Conservation (phyloP, 2,888 invertebrate species). For the Mylabris sibirica region DNA sequence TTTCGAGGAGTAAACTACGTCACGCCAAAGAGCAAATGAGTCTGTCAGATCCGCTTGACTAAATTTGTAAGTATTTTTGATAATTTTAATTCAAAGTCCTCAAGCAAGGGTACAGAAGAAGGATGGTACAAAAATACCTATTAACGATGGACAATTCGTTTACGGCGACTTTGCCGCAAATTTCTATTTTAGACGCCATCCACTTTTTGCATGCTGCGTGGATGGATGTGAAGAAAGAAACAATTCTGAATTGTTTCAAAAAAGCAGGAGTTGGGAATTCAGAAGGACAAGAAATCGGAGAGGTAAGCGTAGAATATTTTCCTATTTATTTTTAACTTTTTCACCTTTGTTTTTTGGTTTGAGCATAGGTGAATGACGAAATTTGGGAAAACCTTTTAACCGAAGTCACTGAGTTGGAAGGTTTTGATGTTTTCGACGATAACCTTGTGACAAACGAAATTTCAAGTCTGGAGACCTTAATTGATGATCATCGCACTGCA, state of each 20-base stretch:
- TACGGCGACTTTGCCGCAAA: neutral
- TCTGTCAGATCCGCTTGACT: too few species aligned
- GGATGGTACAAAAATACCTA: neutral
- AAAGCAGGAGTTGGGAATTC: too few species aligned
- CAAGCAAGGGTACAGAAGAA: neutral
- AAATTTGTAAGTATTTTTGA: too few species aligned
- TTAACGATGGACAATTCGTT: neutral
- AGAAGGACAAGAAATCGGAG: neutral
- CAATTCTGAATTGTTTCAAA: neutral
- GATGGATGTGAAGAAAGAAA: neutral
- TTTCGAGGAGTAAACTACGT: too few species aligned
- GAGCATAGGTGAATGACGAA: too few species aligned
- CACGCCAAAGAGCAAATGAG: too few species aligned
- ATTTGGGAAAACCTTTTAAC: too few species aligned
- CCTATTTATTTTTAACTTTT: too few species aligned
- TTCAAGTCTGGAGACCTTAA: neutral
- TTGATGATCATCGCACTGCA: neutral
- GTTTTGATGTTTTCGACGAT: neutral
- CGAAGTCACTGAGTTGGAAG: neutral
- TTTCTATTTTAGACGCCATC: neutral
- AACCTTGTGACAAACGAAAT: neutral
- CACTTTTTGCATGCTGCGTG: neutral
- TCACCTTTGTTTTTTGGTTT: too few species aligned
- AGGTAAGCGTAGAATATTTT: neutral
- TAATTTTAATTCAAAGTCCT: too few species aligned